These are phyloP conservation scores for Leptodactylus fuscus DNA, from an alignment of 2,113 vertebrate species.

Conservation along the genomic window DNA sequence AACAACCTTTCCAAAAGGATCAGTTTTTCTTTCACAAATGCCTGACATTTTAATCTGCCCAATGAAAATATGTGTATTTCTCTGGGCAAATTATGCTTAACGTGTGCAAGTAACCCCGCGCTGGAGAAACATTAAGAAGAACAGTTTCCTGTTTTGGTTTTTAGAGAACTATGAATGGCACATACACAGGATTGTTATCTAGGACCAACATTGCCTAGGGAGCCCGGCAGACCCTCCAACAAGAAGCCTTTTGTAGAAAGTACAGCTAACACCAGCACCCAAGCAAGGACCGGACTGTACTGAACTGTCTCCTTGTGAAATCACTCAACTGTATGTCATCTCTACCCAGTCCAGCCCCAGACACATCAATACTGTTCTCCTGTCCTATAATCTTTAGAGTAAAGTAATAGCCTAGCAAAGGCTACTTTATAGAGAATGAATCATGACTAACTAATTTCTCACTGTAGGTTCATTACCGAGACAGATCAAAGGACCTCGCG, in stretches of 20 bases:
- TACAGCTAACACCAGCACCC: constrained; percentile 68
- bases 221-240: constrained; percentile 81
- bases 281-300: constrained; percentile 71
- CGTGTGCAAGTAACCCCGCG: background rate
- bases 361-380: background rate
- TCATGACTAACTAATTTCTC: background rate
- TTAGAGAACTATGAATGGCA: background rate
- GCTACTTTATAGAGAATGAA: background rate
- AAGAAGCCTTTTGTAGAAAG: constrained; percentile 80
- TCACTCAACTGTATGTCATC: constrained; percentile 46
- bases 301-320: constrained; percentile 72
- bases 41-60: constrained; percentile 25
- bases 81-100: background rate
- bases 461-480: background rate
- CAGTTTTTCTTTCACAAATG: background rate
- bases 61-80: background rate
- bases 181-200: constrained; percentile 58
- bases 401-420: background rate
- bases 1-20: background rate
- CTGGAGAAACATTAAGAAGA: background rate
- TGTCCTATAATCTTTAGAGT: too few species aligned
- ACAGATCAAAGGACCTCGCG: background rate
- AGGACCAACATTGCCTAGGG: constrained; percentile 79
- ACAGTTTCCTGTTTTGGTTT: constrained; percentile 14
- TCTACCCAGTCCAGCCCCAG: constrained; percentile 24